These are phyloP conservation scores for Alectoris magna DNA, from an alignment of 2,797 vertebrate genomes.

Conservation along the genomic window DNA sequence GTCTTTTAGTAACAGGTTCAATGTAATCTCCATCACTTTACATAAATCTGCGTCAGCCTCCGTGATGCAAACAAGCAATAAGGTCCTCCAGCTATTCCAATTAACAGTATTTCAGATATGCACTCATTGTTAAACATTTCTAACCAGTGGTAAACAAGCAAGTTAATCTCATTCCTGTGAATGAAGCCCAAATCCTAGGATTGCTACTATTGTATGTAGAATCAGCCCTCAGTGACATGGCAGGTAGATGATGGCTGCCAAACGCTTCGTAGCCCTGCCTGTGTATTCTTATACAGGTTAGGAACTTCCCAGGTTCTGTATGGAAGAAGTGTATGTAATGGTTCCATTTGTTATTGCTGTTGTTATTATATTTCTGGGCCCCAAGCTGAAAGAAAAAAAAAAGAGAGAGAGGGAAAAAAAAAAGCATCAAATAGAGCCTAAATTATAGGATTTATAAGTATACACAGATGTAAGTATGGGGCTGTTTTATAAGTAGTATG, in stretches of 20 bases:
- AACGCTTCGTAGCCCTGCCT: neutral
- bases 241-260: neutral
- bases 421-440: neutral
- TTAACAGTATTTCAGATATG: rapidly evolving
- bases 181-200: neutral
- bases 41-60: neutral
- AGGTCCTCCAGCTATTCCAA: neutral
- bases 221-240: neutral
- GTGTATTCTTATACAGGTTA: neutral
- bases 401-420: neutral
- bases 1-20: neutral
- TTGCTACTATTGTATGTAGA: rapidly evolving
- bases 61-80: rapidly evolving
- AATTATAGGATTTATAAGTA: neutral
- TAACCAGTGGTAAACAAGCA: neutral
- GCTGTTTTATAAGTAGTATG: neutral
- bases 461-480: neutral
- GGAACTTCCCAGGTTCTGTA: neutral
- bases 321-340: neutral
- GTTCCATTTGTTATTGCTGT: neutral
- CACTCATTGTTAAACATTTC: neutral
- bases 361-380: neutral
- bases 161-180: neutral
- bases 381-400: neutral
- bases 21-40: neutral